Base-by-base conservation (phyloP, 92 coral and sea anemone genomes). In the Anthopleura xanthogrammica region DNA sequence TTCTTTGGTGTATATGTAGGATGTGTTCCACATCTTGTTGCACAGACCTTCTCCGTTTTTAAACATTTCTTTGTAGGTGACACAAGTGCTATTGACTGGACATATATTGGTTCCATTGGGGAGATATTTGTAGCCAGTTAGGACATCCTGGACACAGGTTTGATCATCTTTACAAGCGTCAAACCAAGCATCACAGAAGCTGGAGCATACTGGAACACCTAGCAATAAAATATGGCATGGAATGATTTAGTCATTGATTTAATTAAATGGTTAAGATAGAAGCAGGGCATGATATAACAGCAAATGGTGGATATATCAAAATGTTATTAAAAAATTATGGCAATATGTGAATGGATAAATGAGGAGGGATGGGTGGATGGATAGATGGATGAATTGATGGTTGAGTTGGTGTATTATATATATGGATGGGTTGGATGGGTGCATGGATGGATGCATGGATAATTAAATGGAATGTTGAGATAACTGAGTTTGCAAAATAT, bases 201-300 rank as follows among this genome's bases (percentile, higher is more conserved):
- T 85, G n/a, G 98, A 92, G 83, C 98, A 95, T 75, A 95, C 86
- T 52, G 98, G 98, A 52, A 95, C 97, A 46, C 92, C 98, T 95
- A 58, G 39, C 72, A 7, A 40, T 57, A 7, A 54, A 50, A 58
- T 41, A 41, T 43, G 80, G 23, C 0, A 78, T 10, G 10, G 8
- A 52, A 82, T 43, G 8, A 43, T 43, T 43, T 43, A 43, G 36
- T 43, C 50, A 43, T 43, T 43, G 50, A 43, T 43, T 7, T 43
- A 43, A 43, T 7, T 43, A 43, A 43, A 43, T 43, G 50, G 50
- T 43, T 43, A 7, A 43, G 50, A 43, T 43, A 43, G 50, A 43
- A 43, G 50, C 2, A 43, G 8, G 50, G 50, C 50, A 43, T 29
- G 36, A 43, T 4, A 43, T 43, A 43, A 43, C 2, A 43, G 5